Base-by-base conservation (phyloP, 2,888 invertebrate genomes). In the Oasisia sp. region DNA sequence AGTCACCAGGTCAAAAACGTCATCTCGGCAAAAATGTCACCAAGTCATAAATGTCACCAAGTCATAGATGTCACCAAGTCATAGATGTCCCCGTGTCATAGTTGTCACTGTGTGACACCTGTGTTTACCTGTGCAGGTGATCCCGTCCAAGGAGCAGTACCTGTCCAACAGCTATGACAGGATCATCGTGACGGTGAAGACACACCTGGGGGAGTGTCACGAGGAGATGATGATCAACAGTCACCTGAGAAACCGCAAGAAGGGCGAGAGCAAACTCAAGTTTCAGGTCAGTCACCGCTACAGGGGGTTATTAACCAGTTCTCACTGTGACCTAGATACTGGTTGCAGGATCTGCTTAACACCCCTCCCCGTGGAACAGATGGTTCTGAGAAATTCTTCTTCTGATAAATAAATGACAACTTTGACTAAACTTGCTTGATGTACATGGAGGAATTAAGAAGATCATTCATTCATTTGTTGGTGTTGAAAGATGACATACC, bases 131-230 rank as follows among this genome's bases (percentile, higher is more conserved):
- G 32, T n/a, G 27, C 95, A 97, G 97, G 96, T 97, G 19, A 96
- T 97, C 93, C 97, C 97, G 0, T 96, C 97, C 91, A 97, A 97
- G 94, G 97, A 97, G 93, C 96, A 96, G 91, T 97, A 97, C 94
- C 97, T 97, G 93, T 96, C 97, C 89, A 97, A 97, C 93, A 96
- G 97, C 91, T 97, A 97, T 94, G 95, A 94, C 7, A 96, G 95
- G 89, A 93, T 95, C 3, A 94, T 94, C 90, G 93, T 93, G 32
- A 94, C 93, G 9, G 97, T 97, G 94, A 97, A 97, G 95, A 97
- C 96, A 11, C 97, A 97, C 95, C 97, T 97, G 97, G 97, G 97
- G 32, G 97, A 97, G 93, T 97, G 97, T 94, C 97, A 97, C 94
- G 97, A 97, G 94, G 97, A 97, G 0, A 97, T 97, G 94, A 97